Conservation (phyloP, 2,888 invertebrate species). For the Ectemnius cavifrons region DNA sequence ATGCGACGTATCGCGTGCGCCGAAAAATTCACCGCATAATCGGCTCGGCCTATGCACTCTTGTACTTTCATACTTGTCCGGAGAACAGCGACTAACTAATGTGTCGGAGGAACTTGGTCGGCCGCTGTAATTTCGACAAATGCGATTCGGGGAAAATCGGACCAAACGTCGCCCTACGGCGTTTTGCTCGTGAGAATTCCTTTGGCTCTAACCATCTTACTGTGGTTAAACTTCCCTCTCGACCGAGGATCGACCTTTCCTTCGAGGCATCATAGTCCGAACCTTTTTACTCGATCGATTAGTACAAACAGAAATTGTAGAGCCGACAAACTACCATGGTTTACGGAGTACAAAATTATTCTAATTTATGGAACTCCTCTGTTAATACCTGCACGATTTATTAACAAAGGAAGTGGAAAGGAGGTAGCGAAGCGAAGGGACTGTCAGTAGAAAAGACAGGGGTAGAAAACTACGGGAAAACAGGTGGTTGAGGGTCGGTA, state of each 20-base stretch:
- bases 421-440: no score
- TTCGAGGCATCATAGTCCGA: no score
- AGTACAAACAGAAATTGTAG: no score
- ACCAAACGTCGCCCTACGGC: slow-evolving; percentile 7
- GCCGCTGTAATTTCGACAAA: slow-evolving; percentile 49
- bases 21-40: background rate
- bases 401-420: no score
- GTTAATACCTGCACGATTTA: no score
- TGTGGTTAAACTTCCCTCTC: no score
- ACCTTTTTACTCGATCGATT: no score
- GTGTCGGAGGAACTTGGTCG: slow-evolving; percentile 9
- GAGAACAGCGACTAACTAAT: background rate
- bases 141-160: slow-evolving; percentile 60
- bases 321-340: no score
- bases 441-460: background rate
- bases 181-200: slow-evolving; percentile 51
- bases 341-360: no score
- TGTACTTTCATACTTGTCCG: slow-evolving; percentile 18
- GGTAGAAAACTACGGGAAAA: slow-evolving; percentile 16
- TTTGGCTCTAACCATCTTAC: slow-evolving; percentile 22
- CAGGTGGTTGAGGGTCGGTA: slow-evolving; percentile 31
- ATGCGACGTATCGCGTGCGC: no score
- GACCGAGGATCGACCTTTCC: no score
- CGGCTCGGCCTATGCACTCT: background rate
- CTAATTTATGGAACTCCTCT: no score